Evolutionary conservation across 2,888 invertebrate species (phyloP).

Genomic region (Heterodera filipjevi): DNA sequence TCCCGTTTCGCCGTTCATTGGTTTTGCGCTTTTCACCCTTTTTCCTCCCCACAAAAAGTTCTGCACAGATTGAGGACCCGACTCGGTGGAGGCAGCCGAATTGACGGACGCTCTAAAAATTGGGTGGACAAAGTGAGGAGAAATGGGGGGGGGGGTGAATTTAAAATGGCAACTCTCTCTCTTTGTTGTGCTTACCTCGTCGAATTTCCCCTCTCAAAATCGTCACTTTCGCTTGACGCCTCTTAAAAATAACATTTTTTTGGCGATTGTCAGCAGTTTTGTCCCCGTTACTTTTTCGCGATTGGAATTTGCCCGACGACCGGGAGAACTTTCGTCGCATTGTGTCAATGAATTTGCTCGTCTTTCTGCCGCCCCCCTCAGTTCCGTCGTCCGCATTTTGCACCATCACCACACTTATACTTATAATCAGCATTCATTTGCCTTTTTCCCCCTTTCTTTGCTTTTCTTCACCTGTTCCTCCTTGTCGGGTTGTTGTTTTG

Average conservation of each 20-base stretch:
- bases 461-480: conserved; percentile 35
- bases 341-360: conserved; percentile 27
- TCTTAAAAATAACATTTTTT: neutral
- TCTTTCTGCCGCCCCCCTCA: neutral
- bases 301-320: neutral
- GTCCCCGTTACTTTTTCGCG: neutral
- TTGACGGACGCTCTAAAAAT: conserved; percentile 18
- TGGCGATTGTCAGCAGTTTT: no score
- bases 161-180: no score
- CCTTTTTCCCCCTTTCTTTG: neutral
- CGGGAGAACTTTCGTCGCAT: conserved; percentile 32
- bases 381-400: conserved; percentile 1
- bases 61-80: conserved; percentile 11
- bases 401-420: neutral
- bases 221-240: conserved; percentile 3
- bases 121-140: neutral
- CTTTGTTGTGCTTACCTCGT: neutral
- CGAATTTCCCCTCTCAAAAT: conserved; percentile 14
- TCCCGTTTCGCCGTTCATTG: neutral
- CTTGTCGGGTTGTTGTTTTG: conserved; percentile 41
- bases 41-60: conserved; percentile 27
- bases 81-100: conserved; percentile 12
- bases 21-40: neutral
- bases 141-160: no score
- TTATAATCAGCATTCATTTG: neutral